These are phyloP conservation scores for Conops quadrifasciatus DNA, from an alignment of 2,888 invertebrate genomes.

Conservation along the genomic window DNA sequence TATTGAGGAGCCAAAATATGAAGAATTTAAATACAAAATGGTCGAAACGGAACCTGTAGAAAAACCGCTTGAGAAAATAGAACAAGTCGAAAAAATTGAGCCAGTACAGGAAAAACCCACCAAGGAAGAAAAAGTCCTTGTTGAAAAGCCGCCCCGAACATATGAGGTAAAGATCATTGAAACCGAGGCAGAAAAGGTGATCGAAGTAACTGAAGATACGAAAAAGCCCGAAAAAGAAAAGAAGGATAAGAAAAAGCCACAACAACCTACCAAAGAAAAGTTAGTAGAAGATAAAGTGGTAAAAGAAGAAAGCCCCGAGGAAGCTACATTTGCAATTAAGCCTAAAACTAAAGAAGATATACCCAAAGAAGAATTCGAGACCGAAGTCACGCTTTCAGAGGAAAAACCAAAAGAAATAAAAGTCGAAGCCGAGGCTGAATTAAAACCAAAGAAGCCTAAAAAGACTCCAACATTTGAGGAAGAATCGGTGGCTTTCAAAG, in stretches of 20 bases:
- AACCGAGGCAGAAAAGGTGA: constrained; percentile 50
- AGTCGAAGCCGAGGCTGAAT: constrained; percentile 45
- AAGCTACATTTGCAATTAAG: constrained; percentile 52
- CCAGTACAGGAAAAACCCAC: constrained; percentile 55
- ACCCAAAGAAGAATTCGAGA: constrained; percentile 54
- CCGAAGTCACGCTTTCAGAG: constrained; percentile 52
- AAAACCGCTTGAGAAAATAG: constrained; percentile 55
- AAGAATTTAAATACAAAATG: constrained; percentile 19
- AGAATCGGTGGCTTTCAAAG: constrained; percentile 42
- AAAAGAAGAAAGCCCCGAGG: constrained; percentile 51
- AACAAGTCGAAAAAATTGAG: constrained; percentile 46
- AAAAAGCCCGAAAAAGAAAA: constrained; percentile 33
- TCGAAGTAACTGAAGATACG: constrained; percentile 45
- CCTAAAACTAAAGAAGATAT: constrained; percentile 54
- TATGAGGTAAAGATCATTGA: constrained; percentile 57
- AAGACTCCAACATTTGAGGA: constrained; percentile 52
- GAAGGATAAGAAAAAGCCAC: constrained; percentile 54
- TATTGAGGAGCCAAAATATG: constrained; percentile 54
- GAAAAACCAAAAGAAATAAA: constrained; percentile 52
- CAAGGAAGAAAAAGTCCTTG: constrained; percentile 61
- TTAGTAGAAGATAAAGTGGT: constrained; percentile 50
- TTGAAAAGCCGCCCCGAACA: constrained; percentile 54
- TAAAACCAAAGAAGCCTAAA: constrained; percentile 52
- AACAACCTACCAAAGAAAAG: constrained; percentile 55
- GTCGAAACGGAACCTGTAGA: constrained; percentile 58